Evolutionary conservation across 2,888 invertebrate genomes (phyloP).

Genomic region (Pseudoips prasinana): DNA sequence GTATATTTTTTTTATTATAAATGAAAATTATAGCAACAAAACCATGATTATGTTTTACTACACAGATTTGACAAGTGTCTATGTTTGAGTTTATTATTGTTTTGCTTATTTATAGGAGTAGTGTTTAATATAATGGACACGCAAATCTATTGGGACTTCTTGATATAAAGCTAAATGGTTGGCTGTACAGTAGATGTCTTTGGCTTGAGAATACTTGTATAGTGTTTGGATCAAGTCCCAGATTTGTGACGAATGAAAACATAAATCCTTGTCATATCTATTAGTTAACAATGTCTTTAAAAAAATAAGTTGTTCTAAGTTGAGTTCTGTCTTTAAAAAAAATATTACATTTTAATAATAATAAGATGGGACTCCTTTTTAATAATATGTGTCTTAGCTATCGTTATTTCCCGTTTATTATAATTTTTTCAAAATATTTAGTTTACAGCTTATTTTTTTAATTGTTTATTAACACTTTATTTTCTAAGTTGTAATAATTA

Average conservation of each 20-base stretch:
- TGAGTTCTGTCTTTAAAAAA: slow-evolving; percentile 44
- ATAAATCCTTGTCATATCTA: slow-evolving; percentile 39
- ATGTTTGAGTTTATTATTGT: slow-evolving; percentile 32
- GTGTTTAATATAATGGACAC: background rate
- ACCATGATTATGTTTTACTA: slow-evolving; percentile 43
- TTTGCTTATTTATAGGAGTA: background rate
- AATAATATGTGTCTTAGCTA: slow-evolving; percentile 44
- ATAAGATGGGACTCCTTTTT: slow-evolving; percentile 27
- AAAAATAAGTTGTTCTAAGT: slow-evolving; percentile 75
- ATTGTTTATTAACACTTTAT: slow-evolving; percentile 51
- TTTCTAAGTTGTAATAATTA: slow-evolving; percentile 51
- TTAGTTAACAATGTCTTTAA: slow-evolving; percentile 64
- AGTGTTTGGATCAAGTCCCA: slow-evolving; percentile 43
- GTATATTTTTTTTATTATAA: too few species aligned
- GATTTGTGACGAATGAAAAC: slow-evolving; percentile 33
- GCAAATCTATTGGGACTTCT: slow-evolving; percentile 23
- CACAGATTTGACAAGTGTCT: slow-evolving; percentile 41
- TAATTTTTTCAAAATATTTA: slow-evolving; percentile 45
- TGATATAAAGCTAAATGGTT: slow-evolving; percentile 58
- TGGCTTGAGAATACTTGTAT: slow-evolving; percentile 66
- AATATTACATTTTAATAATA: slow-evolving; percentile 7
- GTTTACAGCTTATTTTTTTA: slow-evolving; percentile 77
- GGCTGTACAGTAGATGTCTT: slow-evolving; percentile 74
- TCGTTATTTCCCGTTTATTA: slow-evolving; percentile 33
- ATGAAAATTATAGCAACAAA: slow-evolving; percentile 39